These are phyloP conservation scores for Echinarachnius parma DNA, from an alignment of 53 echinoderm and acorn worm species.

Conservation along the genomic window DNA sequence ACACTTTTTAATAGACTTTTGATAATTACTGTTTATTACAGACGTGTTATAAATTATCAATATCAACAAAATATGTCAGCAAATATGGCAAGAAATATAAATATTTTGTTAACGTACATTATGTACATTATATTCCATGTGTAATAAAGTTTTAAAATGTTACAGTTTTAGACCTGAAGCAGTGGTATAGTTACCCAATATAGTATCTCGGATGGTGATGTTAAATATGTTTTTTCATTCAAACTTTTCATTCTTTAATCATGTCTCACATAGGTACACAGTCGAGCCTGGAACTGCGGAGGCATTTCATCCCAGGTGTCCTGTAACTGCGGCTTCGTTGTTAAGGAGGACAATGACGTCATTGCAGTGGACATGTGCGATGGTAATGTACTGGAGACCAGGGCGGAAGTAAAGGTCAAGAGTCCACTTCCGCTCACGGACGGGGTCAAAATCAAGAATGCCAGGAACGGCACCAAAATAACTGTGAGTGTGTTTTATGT, in stretches of 20 bases:
- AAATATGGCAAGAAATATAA: too few relatives aligned
- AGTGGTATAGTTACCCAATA: too few relatives aligned
- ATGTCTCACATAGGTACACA: conserved; percentile 64
- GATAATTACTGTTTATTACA: too few relatives aligned
- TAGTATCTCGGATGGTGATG: too few relatives aligned
- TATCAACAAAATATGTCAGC: too few relatives aligned
- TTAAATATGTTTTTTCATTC: neutral
- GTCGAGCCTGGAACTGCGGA: conserved; percentile 91
- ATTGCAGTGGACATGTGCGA: conserved; percentile 97
- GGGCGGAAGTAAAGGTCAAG: conserved; percentile 64
- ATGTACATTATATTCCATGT: too few relatives aligned
- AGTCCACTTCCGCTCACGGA: conserved; percentile 75
- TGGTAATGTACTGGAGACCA: conserved; percentile 62
- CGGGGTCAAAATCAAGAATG: conserved; percentile 84
- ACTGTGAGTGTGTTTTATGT: conserved; percentile 69
- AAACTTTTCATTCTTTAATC: neutral
- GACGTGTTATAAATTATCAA: too few relatives aligned
- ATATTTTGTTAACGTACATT: too few relatives aligned
- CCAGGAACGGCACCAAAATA: conserved; percentile 78
- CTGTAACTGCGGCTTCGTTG: conserved; percentile 96
- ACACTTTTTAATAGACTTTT: too few relatives aligned
- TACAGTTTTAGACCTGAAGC: too few relatives aligned
- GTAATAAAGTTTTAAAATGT: too few relatives aligned
- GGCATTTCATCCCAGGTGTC: conserved; percentile 66
- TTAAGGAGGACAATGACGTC: conserved; percentile 93